Evolutionary conservation across 2,888 invertebrate species (phyloP).

Genomic region (Leucophora obtusa): DNA sequence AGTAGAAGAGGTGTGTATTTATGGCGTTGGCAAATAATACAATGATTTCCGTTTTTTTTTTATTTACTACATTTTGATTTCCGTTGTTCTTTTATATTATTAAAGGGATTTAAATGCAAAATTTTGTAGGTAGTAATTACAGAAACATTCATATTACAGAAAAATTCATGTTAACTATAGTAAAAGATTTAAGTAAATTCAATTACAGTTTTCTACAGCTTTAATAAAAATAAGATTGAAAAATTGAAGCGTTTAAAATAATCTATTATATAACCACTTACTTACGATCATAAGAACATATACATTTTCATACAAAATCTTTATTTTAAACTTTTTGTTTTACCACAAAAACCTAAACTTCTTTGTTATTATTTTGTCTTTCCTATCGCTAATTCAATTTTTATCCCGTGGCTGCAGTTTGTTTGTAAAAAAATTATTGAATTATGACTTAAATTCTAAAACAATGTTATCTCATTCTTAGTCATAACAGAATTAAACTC

Average conservation of each 20-base stretch:
- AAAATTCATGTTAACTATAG: no score
- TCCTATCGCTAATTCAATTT: no score
- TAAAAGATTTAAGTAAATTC: no score
- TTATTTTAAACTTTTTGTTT: no score
- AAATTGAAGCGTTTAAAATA: no score
- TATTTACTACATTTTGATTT: constrained; percentile 19
- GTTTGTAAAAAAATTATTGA: not conserved
- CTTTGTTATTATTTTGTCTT: no score
- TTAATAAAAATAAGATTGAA: no score
- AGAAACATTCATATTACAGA: not conserved
- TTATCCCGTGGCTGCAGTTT: not conserved
- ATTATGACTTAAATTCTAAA: not conserved
- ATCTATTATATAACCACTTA: no score
- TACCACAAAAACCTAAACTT: no score
- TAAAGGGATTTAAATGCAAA: not conserved
- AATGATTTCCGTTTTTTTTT: constrained; percentile 42
- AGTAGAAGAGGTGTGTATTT: constrained; percentile 23
- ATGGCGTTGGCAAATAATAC: constrained; percentile 42
- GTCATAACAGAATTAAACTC: constrained; percentile 25
- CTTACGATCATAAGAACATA: no score
- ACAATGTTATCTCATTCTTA: constrained; percentile 14
- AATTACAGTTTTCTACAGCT: no score
- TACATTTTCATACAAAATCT: no score
- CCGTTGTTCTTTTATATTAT: not conserved
- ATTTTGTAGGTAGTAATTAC: not conserved